Evolutionary conservation across 2,113 vertebrate species (phyloP), one percentile per base, ranked within the genome.

Genomic region (Nothoprocta perdicaria): DNA sequence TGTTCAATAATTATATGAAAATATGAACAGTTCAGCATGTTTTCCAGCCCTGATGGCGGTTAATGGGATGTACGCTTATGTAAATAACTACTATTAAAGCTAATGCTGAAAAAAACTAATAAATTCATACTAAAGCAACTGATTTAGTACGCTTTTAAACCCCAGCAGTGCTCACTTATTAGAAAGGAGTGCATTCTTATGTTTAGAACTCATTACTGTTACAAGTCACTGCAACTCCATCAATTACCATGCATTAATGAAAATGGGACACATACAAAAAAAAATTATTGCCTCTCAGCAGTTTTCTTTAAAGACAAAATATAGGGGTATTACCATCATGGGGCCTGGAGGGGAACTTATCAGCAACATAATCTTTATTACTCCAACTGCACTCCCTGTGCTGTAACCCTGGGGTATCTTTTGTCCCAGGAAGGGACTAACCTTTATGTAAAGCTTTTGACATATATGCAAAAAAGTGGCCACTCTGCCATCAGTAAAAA

Each of bases 1-100:
- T 98, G 98, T 98, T 98, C 97, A 98, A 98, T 98, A 98, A 98
- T 98, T 98, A 98, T 98, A 98, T 98, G 98, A 98, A 98, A 98
- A 98, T 98, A 98, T 98, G 98, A 98, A 98, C 96, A 98, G 97
- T 98, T 98, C 98, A 98, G 98, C 98, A 98, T 98, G 98, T 98
- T 98, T 98, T 98, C 98, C 97, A 98, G 98, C 98, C 97, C 97
- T 97, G 97, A 98, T 98, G 98, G 98, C 93, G 87, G 97, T 98
- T 98, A 98, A 98, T 98, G 97, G 98, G 97, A 98, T 98, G 97
- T 98, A 98, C 97, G 97, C 98, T 98, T 98, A 98, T 98, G 97
- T 98, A 98, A 98, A 98, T 98, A 98, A 98, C 98, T 97, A 98
- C 98, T 98, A 98, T 98, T 98, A 98, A 98, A 98, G 97, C 97